phyloP scores from a whole-genome alignment of 2,113 vertebrate species.

The Sardina pilchardus region DNA sequence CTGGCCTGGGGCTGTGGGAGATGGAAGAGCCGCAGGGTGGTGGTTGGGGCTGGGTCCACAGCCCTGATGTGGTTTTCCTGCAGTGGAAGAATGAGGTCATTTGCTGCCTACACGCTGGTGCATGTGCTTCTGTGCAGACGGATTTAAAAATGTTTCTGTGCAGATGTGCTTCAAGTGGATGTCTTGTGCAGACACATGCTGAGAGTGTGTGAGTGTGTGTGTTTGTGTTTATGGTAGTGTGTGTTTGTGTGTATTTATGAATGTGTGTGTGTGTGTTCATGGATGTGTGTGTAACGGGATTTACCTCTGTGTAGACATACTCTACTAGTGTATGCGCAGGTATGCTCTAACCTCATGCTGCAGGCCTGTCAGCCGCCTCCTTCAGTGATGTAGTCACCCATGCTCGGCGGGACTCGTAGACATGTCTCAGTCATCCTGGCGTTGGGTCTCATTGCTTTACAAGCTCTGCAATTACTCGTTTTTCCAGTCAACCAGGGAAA shows the following conservation, averaged over 20 bases:
- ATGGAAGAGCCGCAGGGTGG: background rate
- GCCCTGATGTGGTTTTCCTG: background rate
- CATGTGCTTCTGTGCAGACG: no score
- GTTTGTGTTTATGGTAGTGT: background rate
- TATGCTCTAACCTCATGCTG: background rate
- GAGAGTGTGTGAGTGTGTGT: background rate
- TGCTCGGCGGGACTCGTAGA: no score
- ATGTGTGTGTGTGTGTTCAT: background rate
- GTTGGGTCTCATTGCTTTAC: background rate
- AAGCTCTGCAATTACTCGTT: background rate
- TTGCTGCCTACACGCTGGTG: background rate
- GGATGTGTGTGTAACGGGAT: background rate
- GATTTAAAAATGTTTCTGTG: no score
- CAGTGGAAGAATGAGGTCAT: background rate
- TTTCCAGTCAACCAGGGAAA: background rate
- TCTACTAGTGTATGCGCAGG: no score
- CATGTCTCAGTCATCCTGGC: background rate
- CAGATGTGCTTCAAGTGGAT: no score
- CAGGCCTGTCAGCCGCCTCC: no score
- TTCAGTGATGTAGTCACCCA: background rate
- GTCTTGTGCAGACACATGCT: no score
- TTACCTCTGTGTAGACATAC: no score
- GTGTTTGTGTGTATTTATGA: background rate
- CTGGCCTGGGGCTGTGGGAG: no score
- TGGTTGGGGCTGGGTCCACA: background rate